Base-by-base conservation (phyloP, 92 coral and sea anemone species). In the Nematostella vectensis region DNA sequence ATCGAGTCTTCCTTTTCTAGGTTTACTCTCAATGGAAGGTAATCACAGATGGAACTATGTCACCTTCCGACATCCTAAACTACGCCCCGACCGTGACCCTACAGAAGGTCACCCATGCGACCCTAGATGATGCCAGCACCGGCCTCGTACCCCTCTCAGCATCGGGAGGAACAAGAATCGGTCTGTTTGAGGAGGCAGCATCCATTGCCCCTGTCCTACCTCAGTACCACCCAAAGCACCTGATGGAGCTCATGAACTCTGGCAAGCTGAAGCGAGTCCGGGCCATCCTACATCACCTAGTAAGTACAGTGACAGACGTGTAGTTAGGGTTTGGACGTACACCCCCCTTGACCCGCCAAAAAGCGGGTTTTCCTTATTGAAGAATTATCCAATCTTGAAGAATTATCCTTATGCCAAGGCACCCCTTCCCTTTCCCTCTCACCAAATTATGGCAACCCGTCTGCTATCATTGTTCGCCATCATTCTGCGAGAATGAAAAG, bases 181-280 rank as follows among this genome's bases (percentile, higher is more conserved):
- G 99, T 16, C 63, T 93, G 70, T 93, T 93, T 78, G 95, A 93
- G 59, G 85, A 79, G 23, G 93, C 95, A 17, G 85, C 87, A 9
- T 76, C 85, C 17, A 82, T 83, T n/a, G 62, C 88, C 12, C 99
- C 99, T 4, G 78, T 88, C 21, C 68, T 93, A 8, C 99, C 99
- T 0, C 99, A 93, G 71, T 93, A 86, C 45, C 99, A 93, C 50
- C 99, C 99, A 44, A 93, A 93, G 48, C 89, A 93, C 50, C 67
- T 93, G 71, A 93, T 86, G 93, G 99, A 93, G 54, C 69, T 93
- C 29, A 88, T 93, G 93, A 83, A 93, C 69, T 93, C 89, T 54
- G 98, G 98, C 25, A 91, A 86, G 49, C 57, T 91, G 66, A 78
- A 96, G 58, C 71, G 98, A 39, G 98, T 83, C 16, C 64, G 98